Evolutionary conservation across 2,888 invertebrate genomes (phyloP).

Genomic region (Melanargia galathea): DNA sequence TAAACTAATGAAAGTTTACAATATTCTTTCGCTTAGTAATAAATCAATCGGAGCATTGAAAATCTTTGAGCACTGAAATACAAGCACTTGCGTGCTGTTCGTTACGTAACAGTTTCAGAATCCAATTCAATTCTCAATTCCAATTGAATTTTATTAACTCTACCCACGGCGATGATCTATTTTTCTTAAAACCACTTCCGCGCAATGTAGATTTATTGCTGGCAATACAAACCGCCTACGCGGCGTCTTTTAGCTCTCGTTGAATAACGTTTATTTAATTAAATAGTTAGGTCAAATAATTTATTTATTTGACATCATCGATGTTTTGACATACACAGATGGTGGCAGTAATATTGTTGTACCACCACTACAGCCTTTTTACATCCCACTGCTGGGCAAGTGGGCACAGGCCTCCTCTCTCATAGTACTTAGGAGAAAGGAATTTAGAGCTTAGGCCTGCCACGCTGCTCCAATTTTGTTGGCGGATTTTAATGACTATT

Average conservation of each 20-base stretch:
- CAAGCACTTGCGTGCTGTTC: constrained; percentile 52
- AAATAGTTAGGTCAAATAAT: not conserved
- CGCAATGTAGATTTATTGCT: constrained; percentile 17
- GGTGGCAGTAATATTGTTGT: no score
- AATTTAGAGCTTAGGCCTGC: no score
- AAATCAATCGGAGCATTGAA: not conserved
- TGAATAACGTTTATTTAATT: constrained; percentile 3
- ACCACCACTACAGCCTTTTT: no score
- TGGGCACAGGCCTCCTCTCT: no score
- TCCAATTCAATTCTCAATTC: constrained; percentile 21
- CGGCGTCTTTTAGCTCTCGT: not conserved
- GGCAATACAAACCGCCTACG: constrained; percentile 2
- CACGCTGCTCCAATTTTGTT: no score
- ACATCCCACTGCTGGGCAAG: no score
- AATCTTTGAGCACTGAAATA: constrained; percentile 49
- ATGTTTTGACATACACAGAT: no score
- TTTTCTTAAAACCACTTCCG: constrained; percentile 11
- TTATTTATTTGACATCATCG: no score
- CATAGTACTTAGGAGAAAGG: no score
- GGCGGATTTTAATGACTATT: no score
- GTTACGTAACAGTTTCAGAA: constrained; percentile 57
- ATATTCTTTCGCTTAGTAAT: not conserved
- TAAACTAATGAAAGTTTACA: no score
- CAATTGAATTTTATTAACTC: constrained; percentile 26
- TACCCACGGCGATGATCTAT: constrained; percentile 3